Evolutionary conservation across 2,888 invertebrate species (phyloP), one percentile per base, ranked within the genome.

Genomic region (Cinara cedri): DNA sequence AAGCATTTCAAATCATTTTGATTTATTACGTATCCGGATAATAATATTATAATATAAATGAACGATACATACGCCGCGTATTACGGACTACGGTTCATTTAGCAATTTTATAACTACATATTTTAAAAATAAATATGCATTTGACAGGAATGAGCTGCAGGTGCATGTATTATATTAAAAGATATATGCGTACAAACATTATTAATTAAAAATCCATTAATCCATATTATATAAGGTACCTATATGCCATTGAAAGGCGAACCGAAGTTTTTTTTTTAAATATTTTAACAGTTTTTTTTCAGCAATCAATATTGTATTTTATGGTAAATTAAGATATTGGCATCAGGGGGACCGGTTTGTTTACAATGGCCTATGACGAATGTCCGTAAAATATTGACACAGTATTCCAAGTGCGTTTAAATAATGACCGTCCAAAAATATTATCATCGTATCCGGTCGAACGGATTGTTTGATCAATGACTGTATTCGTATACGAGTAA

Each of bases 281-380:
- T n/a, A n/a, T n/a, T n/a, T n/a, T n/a, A n/a, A n/a, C n/a, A n/a
- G n/a, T n/a, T n/a, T n/a, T n/a, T n/a, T 14, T 34, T 3, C 3
- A 55, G 46, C 49, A 60, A 62, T 26, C 60, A 60, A 72, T n/a
- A n/a, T 60, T 60, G 26, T 26, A 34, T 49, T 72, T 60, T 62
- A 62, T 26, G 60, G 26, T 10, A 49, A 72, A 72, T 60, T 26
- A 49, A 9, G 19, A 60, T 42, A 9, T 55, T 71, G 3, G 34
- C 34, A n/a, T n/a, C n/a, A 6, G 34, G 26, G 19, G 49, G 26
- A 60, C 46, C 14, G 26, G 72, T 62, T 72, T 49, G 14, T 60
- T 49, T 24, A 13, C 26, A 60, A 34, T 44, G 1, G 4, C 3
- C n/a, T 60, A 49, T 60, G 24, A 60, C 24, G 6, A 44, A 49